Evolutionary conservation across 2,888 invertebrate genomes (phyloP).

Genomic region (Didymodactylos carnosus): DNA sequence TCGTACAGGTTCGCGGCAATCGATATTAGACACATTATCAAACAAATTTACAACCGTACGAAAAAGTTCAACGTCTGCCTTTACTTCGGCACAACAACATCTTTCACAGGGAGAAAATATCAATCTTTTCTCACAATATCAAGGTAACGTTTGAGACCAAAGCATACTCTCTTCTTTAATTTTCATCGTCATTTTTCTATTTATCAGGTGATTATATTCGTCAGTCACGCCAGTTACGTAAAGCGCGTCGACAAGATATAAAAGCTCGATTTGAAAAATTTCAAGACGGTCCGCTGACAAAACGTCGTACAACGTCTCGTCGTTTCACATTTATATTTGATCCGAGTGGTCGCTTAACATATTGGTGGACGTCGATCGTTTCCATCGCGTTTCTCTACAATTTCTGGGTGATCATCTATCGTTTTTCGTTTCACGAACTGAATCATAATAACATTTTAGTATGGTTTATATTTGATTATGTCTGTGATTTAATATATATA

Average conservation of each 20-base stretch:
- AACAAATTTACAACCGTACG: background rate
- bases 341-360: conserved; percentile 66
- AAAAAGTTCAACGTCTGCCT: background rate
- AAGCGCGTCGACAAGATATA: background rate
- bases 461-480: conserved; percentile 91
- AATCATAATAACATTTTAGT: conserved; percentile 60
- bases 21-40: background rate
- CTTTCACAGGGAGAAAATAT: background rate
- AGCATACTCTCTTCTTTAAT: too few species aligned
- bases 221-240: background rate
- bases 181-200: too few species aligned
- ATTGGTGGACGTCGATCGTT: conserved; percentile 28
- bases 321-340: conserved; percentile 74
- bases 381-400: conserved; percentile 16
- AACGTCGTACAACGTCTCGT: conserved; percentile 3
- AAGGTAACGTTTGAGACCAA: background rate
- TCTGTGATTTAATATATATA: conserved; percentile 82
- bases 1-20: background rate
- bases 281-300: background rate
- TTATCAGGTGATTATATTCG: background rate
- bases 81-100: background rate
- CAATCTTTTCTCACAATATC: background rate
- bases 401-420: conserved; percentile 56
- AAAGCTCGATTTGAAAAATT: background rate
- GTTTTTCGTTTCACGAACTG: conserved; percentile 94